These are phyloP conservation scores for Phyllostomus discolor DNA, from an alignment of 2,113 vertebrate genomes.

Conservation along the genomic window DNA sequence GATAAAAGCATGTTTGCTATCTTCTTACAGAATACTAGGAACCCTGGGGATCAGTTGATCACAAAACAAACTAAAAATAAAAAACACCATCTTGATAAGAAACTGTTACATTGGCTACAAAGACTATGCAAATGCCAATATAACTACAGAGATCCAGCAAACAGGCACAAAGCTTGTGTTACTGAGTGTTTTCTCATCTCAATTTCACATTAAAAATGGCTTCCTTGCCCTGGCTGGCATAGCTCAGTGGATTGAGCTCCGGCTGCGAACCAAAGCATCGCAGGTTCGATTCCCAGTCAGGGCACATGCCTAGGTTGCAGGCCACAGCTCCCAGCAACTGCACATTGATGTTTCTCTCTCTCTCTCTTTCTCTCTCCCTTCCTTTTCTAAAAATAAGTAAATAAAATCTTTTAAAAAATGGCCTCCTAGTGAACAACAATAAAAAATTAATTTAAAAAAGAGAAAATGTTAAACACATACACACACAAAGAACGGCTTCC, in stretches of 20 bases:
- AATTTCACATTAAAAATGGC: slow-evolving; percentile 6
- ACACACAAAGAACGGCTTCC: background rate
- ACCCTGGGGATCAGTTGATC: slow-evolving; percentile 31
- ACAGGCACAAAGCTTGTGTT: background rate
- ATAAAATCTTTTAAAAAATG: no score
- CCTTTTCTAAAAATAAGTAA: no score
- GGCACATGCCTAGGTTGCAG: no score
- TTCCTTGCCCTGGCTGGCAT: no score
- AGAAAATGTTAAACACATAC: no score
- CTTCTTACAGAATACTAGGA: slow-evolving; percentile 9
- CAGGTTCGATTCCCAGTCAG: no score
- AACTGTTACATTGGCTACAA: slow-evolving; percentile 17
- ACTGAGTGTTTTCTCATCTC: background rate
- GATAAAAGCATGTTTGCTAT: background rate
- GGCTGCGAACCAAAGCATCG: no score
- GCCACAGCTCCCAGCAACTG: no score
- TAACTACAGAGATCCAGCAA: slow-evolving; percentile 15
- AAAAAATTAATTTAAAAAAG: no score
- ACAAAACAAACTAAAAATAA: background rate
- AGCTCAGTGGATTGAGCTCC: no score
- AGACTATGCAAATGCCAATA: background rate
- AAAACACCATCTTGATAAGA: slow-evolving; percentile 31
- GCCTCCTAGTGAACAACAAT: background rate
- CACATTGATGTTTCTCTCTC: no score
- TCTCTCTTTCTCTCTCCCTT: no score